Evolutionary conservation across 2,113 vertebrate genomes (phyloP), one percentile per base, ranked within the genome.

Genomic region (Erythrolamprus reginae): DNA sequence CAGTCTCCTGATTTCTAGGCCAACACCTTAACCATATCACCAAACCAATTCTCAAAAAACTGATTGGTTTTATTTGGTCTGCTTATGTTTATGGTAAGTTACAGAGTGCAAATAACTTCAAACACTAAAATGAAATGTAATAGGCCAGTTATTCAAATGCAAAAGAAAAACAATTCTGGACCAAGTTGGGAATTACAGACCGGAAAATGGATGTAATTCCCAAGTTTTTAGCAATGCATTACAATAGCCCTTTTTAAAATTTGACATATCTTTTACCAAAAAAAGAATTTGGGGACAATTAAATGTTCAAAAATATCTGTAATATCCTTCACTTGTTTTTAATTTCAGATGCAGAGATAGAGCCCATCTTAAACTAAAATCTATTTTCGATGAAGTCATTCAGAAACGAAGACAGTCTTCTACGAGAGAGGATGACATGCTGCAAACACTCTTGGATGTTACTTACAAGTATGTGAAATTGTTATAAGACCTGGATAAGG

Each of bases 361-460:
- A 95, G 99, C 99, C 77, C 99, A 99, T 95, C 90, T 0, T 91
- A 98, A 98, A 93, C 98, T 99, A 94, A 99, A 99, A 95, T 98
- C 96, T 86, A 99, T 99, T 91, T 99, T 99, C 96, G 98, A 97
- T 91, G 97, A 98, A 88, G 98, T 98, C 88, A 99, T 99, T 92
- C 97, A 98, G 97, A 99, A 98, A 92, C 98, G 99, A 84, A 97
- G 98, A 0, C 93, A 96, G n/a, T 98, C 98, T 23, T 55, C 91
- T 56, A 97, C 97, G 83, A 98, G 96, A 92, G 94, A 96, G 23
- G 98, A 99, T 51, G 99, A 99, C 96, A 98, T 99, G 91, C 98
- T 99, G 88, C 99, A 99, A 95, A 99, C 98, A 4, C 98, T 99
- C n/a, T 93, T 99, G 21, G 98, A 99, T 33, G 97, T 98, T 93